Percentiles rank a stretch among this genome's conserved stretches.
Evolutionary conservation across 1,140 invertebrate genomes (phyloP).

Genomic region (Brachionus plicatilis): DNA sequence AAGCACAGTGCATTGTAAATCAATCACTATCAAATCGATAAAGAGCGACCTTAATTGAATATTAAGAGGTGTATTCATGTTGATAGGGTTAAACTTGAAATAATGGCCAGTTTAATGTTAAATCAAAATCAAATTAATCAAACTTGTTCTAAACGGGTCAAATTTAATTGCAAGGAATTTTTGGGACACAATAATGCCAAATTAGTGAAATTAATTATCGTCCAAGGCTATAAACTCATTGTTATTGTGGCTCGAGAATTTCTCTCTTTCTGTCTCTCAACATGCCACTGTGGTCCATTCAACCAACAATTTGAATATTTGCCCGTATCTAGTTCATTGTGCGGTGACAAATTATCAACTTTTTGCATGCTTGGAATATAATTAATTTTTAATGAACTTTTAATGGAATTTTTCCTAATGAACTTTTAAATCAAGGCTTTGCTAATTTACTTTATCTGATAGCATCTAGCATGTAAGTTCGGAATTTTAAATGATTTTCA

Average conservation of each 20-base stretch:
- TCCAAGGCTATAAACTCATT: neutral
- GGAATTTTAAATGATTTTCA: neutral
- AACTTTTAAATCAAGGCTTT: neutral
- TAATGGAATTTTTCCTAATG: neutral
- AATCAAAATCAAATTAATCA: constrained; percentile 3
- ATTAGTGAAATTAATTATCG: neutral
- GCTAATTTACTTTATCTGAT: neutral
- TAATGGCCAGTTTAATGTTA: neutral
- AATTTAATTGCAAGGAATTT: neutral
- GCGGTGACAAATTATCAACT: neutral
- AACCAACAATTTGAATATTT: neutral
- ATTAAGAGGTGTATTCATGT: neutral
- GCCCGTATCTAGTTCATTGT: neutral
- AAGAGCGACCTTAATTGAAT: neutral
- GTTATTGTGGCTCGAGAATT: neutral
- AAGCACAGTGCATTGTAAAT: neutral
- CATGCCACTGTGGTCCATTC: neutral
- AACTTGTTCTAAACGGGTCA: neutral
- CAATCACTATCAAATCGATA: neutral
- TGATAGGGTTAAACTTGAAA: neutral
- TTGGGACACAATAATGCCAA: neutral
- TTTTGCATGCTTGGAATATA: neutral
- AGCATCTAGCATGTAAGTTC: neutral
- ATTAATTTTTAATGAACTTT: neutral
- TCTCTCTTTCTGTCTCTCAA: neutral